phyloP scores from a whole-genome alignment of 2,888 invertebrate species.

The Andrena camellia region DNA sequence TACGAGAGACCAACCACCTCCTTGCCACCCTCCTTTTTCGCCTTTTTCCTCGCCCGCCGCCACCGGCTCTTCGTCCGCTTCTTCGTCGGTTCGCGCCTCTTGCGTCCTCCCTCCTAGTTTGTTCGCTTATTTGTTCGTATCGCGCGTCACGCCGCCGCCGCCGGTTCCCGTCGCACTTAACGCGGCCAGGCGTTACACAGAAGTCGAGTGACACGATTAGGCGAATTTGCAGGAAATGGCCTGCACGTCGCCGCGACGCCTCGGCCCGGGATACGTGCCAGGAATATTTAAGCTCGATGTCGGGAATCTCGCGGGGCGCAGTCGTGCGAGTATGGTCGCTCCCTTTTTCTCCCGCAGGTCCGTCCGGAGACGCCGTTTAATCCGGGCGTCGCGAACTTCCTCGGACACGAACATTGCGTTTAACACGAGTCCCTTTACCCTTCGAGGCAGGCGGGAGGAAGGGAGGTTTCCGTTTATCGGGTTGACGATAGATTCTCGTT shows the following conservation, averaged over 20 bases:
- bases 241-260: conserved; percentile 6
- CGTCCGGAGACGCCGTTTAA: neutral
- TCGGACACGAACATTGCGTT: conserved; percentile 4
- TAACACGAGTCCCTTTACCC: neutral
- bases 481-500: conserved; percentile 40
- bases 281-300: conserved; percentile 34
- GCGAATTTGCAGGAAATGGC: conserved; percentile 57
- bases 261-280: conserved; percentile 19
- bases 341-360: neutral
- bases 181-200: conserved; percentile 31
- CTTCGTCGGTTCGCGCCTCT: conserved; percentile 41
- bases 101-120: conserved; percentile 20
- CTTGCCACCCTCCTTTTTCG: conserved; percentile 52
- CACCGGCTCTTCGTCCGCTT: conserved; percentile 10
- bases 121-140: conserved; percentile 57
- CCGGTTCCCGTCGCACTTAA: conserved; percentile 60
- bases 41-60: conserved; percentile 22
- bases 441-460: neutral
- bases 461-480: conserved; percentile 43
- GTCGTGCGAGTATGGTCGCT: neutral
- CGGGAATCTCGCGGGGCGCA: neutral
- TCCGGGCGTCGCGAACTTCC: neutral
- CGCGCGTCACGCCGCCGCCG: conserved; percentile 29
- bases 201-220: conserved; percentile 68
- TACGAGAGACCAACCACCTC: conserved; percentile 71